Base-by-base conservation (phyloP, 2,888 invertebrate species). In the Coremacera marginata region DNA sequence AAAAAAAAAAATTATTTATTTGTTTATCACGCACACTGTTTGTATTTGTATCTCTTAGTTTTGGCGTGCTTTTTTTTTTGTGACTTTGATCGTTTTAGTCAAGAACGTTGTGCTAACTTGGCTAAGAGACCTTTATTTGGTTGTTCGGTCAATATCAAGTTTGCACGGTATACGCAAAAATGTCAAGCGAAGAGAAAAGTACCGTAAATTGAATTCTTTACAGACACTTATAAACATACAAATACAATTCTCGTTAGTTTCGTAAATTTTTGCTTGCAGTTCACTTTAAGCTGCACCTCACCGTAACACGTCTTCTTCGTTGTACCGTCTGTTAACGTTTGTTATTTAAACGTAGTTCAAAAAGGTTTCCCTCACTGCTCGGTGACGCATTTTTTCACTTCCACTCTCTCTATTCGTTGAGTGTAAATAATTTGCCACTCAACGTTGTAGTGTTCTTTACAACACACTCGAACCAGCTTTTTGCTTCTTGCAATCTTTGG, bases 271-370 rank as follows among this genome's bases (percentile, higher is more conserved):
- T 22, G 70, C 19, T n/a, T 51, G n/a, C 27, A 25, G 5, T 27
- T 5, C n/a, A n/a, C 14, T 16, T 63, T 31, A 8, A 31, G 27
- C 55, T 11, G 4, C 34, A 16, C 31, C 9, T 1, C 22, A 60
- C 60, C 27, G 16, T 5, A 55, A 22, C 67, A 75, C 75, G 75
- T 70, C 76, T 52, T 16, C 49, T 25, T 63, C 51, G 71, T 34
- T 71, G 57, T 44, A 60, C 37, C 19, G 77, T 73, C 57, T 22
- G 65, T n/a, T 31, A 57, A 67, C 77, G 77, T 77, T 73, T 77
- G 77, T 57, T 63, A 19, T 70, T 60, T 60, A 16, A 34, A 63
- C 31, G 3, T 14, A 22, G 19, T 27, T 25, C 19, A 14, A 27
- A n/a, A 25, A 60, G 37, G 34, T 62, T 34, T 60, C n/a, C 57